These are phyloP conservation scores for Sturnus vulgaris DNA, from an alignment of 2,113 vertebrate species.

Conservation along the genomic window DNA sequence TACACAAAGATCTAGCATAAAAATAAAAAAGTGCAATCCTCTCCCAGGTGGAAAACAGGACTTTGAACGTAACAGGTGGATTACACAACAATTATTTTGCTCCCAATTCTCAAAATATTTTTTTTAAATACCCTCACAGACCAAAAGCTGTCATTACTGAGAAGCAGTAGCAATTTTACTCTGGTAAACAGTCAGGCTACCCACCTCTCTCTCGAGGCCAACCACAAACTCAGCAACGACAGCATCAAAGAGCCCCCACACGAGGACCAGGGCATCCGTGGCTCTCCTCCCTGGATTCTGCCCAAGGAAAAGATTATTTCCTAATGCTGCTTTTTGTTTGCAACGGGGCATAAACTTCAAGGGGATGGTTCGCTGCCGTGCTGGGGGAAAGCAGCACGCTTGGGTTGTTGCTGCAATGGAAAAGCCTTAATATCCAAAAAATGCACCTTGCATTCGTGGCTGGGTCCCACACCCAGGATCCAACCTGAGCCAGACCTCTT, in stretches of 20 bases:
- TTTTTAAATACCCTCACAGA: not conserved
- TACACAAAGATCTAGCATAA: constrained; percentile 12
- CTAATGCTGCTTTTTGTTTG: not conserved
- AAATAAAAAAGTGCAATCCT: not conserved
- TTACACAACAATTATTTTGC: not conserved
- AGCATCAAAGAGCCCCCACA: not conserved
- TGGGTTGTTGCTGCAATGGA: not conserved
- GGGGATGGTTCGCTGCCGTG: not conserved
- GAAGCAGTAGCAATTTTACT: not conserved
- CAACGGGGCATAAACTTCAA: not conserved
- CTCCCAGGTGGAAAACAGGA: constrained; percentile 22
- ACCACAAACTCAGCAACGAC: not conserved
- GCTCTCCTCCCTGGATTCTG: not conserved
- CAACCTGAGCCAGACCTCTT: not conserved
- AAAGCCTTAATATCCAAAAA: not conserved
- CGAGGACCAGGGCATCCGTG: rapidly evolving
- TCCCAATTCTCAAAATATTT: not conserved
- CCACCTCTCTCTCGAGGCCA: not conserved
- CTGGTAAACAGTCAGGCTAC: not conserved
- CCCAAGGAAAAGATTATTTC: not conserved
- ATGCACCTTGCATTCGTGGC: rapidly evolving
- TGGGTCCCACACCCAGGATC: not conserved
- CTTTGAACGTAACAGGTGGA: not conserved
- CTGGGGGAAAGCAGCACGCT: not conserved
- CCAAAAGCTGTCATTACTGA: not conserved